Conservation (phyloP, 2,797 vertebrate species). For the Pachyuromys duprasi region DNA sequence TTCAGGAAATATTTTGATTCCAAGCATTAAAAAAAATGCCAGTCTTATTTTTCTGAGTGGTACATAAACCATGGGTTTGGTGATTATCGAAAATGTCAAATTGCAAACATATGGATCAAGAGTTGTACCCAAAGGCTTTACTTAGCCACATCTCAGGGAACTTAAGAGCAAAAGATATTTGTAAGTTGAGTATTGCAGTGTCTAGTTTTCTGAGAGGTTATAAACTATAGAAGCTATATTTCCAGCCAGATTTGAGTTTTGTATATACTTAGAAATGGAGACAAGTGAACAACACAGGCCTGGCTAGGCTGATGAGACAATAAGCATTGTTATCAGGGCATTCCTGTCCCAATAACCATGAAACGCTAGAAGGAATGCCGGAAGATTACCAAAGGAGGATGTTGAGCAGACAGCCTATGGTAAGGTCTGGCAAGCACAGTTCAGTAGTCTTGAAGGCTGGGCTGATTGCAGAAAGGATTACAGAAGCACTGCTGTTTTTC, state of each 20-base stretch:
- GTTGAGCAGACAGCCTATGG: slow-evolving; percentile 9
- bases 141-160: not conserved
- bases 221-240: not conserved
- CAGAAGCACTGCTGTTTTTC: not conserved
- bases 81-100: not conserved
- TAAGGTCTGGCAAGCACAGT: not conserved
- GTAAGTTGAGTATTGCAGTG: not conserved
- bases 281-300: not conserved
- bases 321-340: slow-evolving; percentile 57
- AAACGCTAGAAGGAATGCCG: slow-evolving; percentile 55
- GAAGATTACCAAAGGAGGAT: slow-evolving; percentile 48
- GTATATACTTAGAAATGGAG: slow-evolving; percentile 24
- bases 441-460: not conserved
- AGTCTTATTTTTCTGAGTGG: slow-evolving; percentile 17
- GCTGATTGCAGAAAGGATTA: not conserved
- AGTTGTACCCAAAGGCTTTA: not conserved
- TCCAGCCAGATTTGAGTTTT: slow-evolving; percentile 7
- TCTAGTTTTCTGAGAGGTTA: not conserved
- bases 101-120: not conserved
- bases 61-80: not conserved
- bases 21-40: slow-evolving; percentile 33
- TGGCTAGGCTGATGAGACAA: not conserved
- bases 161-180: not conserved
- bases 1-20: slow-evolving; percentile 21
- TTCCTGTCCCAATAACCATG: slow-evolving; percentile 43